A percentile compares a stretch with the other conserved stretches of the same genome.
phyloP scores from a whole-genome alignment of 2,797 vertebrate genomes.

The Cercopithecus hamlyni region DNA sequence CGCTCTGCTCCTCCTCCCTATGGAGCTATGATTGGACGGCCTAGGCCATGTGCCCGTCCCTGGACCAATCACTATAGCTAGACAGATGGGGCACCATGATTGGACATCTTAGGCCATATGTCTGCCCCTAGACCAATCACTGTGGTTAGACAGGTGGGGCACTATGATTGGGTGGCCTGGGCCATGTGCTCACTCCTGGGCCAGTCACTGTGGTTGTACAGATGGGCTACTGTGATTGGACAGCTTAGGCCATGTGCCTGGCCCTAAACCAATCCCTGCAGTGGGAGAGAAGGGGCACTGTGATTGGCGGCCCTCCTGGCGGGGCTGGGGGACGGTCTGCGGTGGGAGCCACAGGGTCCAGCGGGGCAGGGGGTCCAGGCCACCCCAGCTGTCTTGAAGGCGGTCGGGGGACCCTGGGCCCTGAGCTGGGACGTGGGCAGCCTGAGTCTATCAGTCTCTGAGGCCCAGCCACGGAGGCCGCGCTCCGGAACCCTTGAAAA shows the following conservation, averaged over 20 bases:
- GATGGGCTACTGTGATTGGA: no score
- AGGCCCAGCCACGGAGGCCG: no score
- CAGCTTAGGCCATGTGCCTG: no score
- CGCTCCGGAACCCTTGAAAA: neutral
- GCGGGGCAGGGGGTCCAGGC: no score
- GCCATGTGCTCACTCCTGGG: neutral
- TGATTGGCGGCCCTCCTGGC: no score
- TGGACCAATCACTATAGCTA: neutral
- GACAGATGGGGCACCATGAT: neutral
- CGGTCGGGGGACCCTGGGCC: no score
- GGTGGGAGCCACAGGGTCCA: neutral
- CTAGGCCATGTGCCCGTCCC: neutral
- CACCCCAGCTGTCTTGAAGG: neutral
- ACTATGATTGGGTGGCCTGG: neutral
- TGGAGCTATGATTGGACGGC: neutral
- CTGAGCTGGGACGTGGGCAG: neutral
- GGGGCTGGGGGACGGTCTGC: rapidly evolving
- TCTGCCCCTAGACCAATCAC: neutral
- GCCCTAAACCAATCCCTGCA: no score
- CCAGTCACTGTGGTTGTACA: no score
- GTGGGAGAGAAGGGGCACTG: no score
- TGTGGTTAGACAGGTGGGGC: neutral
- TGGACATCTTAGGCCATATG: neutral
- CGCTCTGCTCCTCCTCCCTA: neutral
- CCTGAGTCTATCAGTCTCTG: no score